Conservation (phyloP, 2,113 vertebrate species). For the Trichechus manatus region DNA sequence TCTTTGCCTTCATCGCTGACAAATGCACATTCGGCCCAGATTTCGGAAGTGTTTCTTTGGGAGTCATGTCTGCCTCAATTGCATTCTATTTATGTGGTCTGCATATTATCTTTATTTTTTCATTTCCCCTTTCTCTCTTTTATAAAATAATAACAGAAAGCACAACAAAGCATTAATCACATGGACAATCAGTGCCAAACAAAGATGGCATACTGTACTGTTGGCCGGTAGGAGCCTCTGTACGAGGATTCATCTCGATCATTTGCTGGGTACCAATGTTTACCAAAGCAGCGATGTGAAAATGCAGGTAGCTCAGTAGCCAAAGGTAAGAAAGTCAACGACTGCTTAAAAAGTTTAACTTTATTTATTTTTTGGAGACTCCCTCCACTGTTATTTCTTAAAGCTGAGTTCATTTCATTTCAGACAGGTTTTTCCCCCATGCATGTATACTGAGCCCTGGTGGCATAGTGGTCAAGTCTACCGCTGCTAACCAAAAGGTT, state of each 20-base stretch:
- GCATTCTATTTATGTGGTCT: not conserved
- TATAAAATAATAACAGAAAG: not conserved
- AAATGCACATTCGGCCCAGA: not conserved
- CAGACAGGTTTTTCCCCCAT: not conserved
- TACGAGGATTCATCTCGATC: not conserved
- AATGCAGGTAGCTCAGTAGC: not conserved
- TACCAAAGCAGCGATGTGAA: not conserved
- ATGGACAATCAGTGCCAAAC: not conserved
- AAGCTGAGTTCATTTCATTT: not conserved
- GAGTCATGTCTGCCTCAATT: not conserved
- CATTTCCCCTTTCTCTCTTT: not conserved
- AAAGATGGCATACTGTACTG: not conserved
- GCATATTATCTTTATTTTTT: not conserved
- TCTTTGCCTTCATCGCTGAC: not conserved
- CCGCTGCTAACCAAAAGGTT: too few species aligned
- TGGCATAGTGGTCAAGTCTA: too few species aligned
- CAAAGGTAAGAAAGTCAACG: not conserved
- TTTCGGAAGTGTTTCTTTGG: not conserved
- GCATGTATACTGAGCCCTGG: too few species aligned
- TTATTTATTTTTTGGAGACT: not conserved
- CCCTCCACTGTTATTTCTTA: not conserved
- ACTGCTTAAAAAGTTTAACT: not conserved
- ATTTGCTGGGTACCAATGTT: not conserved
- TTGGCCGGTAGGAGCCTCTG: not conserved
- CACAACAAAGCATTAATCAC: not conserved